Conservation (phyloP, 2,888 invertebrate species). For the Brenthis hecate region DNA sequence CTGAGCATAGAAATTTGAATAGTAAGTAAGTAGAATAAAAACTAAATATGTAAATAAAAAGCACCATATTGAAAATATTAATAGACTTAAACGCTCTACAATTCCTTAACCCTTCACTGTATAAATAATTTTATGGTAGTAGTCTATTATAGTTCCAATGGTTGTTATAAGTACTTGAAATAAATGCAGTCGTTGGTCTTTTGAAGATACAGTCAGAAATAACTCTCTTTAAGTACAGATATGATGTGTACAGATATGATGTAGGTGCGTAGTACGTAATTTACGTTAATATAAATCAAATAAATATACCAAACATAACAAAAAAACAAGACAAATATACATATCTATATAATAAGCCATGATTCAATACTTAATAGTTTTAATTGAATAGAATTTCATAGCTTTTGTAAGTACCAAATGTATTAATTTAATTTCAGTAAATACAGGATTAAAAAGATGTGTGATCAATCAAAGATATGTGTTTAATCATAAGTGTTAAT, state of each 20-base stretch:
- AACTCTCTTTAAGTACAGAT: slow-evolving; percentile 20
- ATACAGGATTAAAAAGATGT: not conserved
- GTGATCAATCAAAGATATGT: not conserved
- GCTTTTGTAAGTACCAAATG: slow-evolving; percentile 13
- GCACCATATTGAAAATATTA: not conserved
- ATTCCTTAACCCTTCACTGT: slow-evolving; percentile 26
- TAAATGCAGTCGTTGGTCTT: slow-evolving; percentile 37
- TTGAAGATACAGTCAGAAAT: slow-evolving; percentile 36
- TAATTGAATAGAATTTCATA: not conserved
- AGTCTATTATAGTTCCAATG: slow-evolving; percentile 25
- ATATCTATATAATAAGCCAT: not conserved
- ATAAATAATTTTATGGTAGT: slow-evolving; percentile 34
- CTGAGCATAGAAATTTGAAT: too few relatives aligned
- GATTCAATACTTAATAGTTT: not conserved
- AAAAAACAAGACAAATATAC: slow-evolving; percentile 12
- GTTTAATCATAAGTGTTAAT: slow-evolving; percentile 1
- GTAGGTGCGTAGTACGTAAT: too few relatives aligned
- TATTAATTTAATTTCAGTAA: not conserved
- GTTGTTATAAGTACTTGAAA: slow-evolving; percentile 37
- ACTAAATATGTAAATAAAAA: too few relatives aligned
- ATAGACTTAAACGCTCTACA: slow-evolving; percentile 13
- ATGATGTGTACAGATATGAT: too few relatives aligned
- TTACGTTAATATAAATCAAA: too few relatives aligned
- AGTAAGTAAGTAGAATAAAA: too few relatives aligned
- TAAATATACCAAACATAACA: too few relatives aligned